Evolutionary conservation across 2,888 invertebrate genomes (phyloP).

Genomic region (Julus scandinavius): DNA sequence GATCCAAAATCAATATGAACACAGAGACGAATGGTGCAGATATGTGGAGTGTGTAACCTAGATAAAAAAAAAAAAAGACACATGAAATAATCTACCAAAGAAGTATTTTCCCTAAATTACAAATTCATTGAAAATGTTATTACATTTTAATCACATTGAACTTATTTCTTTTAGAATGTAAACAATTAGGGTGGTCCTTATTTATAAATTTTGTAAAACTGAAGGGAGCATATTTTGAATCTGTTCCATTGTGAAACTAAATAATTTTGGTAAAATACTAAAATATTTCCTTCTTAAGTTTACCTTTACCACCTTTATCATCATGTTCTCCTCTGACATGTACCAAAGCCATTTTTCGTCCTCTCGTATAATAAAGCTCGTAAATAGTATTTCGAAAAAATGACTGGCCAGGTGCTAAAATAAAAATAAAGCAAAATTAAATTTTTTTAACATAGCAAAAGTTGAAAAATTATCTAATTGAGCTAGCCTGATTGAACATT

Average conservation of each 20-base stretch:
- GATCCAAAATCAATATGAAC: slow-evolving; percentile 35
- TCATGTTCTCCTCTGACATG: slow-evolving; percentile 53
- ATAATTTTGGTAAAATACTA: neutral
- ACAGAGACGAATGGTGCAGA: slow-evolving; percentile 49
- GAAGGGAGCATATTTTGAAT: too few relatives aligned
- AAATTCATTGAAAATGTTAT: neutral
- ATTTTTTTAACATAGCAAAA: neutral
- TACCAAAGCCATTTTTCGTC: slow-evolving; percentile 54
- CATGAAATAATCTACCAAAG: neutral
- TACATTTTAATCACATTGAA: neutral
- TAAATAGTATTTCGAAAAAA: slow-evolving; percentile 46
- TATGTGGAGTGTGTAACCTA: slow-evolving; percentile 51
- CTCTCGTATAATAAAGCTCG: slow-evolving; percentile 48
- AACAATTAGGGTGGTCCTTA: too few relatives aligned
- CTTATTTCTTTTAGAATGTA: too few relatives aligned
- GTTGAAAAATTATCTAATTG: neutral
- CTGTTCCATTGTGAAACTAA: too few relatives aligned
- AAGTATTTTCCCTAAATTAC: neutral
- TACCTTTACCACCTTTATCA: slow-evolving; percentile 52
- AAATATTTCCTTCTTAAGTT: neutral
- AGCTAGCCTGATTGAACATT: neutral
- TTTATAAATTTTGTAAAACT: too few relatives aligned
- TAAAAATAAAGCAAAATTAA: neutral
- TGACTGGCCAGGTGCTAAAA: slow-evolving; percentile 40
- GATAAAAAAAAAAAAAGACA: neutral